Base-by-base conservation (phyloP, 2,888 invertebrate genomes). In the Orthonevra nobilis region DNA sequence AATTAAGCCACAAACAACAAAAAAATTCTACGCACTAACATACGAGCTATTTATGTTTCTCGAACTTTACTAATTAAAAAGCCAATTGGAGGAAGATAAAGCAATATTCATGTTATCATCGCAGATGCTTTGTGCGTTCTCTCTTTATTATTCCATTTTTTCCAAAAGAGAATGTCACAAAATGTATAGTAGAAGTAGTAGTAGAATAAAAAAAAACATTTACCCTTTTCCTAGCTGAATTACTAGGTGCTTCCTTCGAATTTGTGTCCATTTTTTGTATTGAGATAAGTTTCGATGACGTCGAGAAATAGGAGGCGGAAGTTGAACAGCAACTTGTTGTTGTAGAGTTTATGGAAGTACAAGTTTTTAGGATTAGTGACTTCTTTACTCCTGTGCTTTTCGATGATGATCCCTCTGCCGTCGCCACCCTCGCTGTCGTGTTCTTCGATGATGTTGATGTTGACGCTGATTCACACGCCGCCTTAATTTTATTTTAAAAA, bases 191-290 rank as follows among this genome's bases (percentile, higher is more conserved):
- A 46, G 46, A 54, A 68, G 50, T 69, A 70, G 52, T 60, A 44
- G 34, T 50, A 44, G 46, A 56, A 34, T 61, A 61, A 46, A 36
- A 14, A 54, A 64, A 50, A 60, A 68, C 81, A 81, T 81, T 82
- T 83, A 83, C 83, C 82, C 83, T 69, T 81, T 82, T 82, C 74
- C 70, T 81, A 79, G 81, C 50, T n/a, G 82, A 70, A 58, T 23
- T 58, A 82, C 42, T 81, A 50, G 36, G 40, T 56, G 81, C 17
- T 68, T 72, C 72, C 66, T 79, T 72, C 23, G 63, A 40, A 54
- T 61, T 79, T 32, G 44, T 19, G 66, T 79, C 79, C 79, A 79
- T 79, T 40, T 56, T 79, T 73, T 61, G 60, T 73, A 79, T 68
- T 56, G 73, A 68, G 73, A 79, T 72, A 30, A 79, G 46, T 61